phyloP scores from a whole-genome alignment of 2,888 invertebrate genomes.

The Orchesella flavescens region DNA sequence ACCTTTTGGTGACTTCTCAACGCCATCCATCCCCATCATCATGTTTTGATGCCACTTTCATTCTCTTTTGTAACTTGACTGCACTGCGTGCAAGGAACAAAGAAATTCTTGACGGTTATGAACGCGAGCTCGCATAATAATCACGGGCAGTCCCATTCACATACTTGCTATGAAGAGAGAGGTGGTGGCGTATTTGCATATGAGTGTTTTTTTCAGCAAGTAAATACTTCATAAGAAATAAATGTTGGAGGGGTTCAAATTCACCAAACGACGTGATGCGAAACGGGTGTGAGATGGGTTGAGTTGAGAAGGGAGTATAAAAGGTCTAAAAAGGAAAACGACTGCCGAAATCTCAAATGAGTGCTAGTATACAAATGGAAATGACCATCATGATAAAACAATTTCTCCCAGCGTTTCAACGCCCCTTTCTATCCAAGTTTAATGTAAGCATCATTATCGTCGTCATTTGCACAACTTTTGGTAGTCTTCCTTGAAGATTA shows the following conservation, averaged over 20 bases:
- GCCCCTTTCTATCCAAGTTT: background rate
- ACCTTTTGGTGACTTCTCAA: background rate
- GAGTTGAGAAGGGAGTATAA: background rate
- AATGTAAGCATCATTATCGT: slow-evolving; percentile 33
- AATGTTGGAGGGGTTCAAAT: background rate
- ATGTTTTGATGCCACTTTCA: background rate
- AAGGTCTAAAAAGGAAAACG: background rate
- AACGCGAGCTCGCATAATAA: slow-evolving; percentile 30
- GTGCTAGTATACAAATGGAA: background rate
- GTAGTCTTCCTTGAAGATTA: slow-evolving; percentile 13
- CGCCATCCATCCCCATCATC: background rate
- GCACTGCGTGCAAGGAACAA: background rate
- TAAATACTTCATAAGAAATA: background rate
- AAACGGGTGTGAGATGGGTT: background rate
- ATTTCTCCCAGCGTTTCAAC: slow-evolving; percentile 6
- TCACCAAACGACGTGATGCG: background rate
- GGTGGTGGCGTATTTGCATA: slow-evolving; percentile 10
- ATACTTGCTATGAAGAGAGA: background rate
- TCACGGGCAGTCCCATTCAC: slow-evolving; percentile 4
- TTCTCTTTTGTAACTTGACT: background rate
- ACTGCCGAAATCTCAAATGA: background rate
- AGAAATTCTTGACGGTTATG: slow-evolving; percentile 1
- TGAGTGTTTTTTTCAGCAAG: background rate
- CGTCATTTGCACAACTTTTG: slow-evolving; percentile 29
- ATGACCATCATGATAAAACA: slow-evolving; percentile 8